A percentile compares a stretch with the other conserved stretches of the same genome.
Evolutionary conservation across 92 coral and sea anemone genomes (phyloP).

Genomic region (Virgularia gustaviana): DNA sequence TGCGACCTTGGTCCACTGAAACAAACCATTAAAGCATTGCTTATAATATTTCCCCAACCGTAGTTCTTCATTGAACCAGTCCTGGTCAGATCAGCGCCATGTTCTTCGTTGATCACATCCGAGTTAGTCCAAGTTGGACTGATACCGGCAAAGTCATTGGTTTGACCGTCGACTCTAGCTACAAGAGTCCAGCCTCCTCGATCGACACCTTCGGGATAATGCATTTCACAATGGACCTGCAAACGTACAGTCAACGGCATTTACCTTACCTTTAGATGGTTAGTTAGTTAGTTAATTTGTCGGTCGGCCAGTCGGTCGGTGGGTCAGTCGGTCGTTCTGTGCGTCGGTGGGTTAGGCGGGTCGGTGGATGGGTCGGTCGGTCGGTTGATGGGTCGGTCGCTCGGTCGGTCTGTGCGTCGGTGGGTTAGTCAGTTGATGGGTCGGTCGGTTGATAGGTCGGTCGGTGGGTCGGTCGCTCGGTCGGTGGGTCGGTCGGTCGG

Average conservation of each 20-base stretch:
- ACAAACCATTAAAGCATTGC: conserved; percentile 69
- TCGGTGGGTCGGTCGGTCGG: too few species aligned
- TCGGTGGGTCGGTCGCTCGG: too few species aligned
- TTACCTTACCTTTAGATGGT: background rate
- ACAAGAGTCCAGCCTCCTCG: conserved; percentile 97
- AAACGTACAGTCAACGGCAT: too few species aligned
- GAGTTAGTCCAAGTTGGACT: conserved; percentile 89
- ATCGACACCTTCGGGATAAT: conserved; percentile 46
- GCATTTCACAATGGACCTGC: conserved; percentile 92
- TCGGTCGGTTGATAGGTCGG: too few species aligned
- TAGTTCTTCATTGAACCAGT: conserved; percentile 93
- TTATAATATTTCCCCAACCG: conserved; percentile 79
- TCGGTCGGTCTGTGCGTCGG: too few species aligned
- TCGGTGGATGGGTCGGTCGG: too few species aligned
- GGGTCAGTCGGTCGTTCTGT: too few species aligned
- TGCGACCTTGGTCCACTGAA: conserved; percentile 86
- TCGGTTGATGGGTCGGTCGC: too few species aligned
- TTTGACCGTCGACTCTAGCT: conserved; percentile 80
- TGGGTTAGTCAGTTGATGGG: too few species aligned
- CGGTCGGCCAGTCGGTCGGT: too few species aligned
- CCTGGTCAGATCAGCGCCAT: conserved; percentile 75
- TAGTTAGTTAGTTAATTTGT: too few species aligned
- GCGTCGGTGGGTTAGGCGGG: too few species aligned
- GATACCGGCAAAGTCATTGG: conserved; percentile 89
- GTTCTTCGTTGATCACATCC: conserved; percentile 70